Conservation (phyloP, 2,797 vertebrate species). For the Tokudaia muenninki region DNA sequence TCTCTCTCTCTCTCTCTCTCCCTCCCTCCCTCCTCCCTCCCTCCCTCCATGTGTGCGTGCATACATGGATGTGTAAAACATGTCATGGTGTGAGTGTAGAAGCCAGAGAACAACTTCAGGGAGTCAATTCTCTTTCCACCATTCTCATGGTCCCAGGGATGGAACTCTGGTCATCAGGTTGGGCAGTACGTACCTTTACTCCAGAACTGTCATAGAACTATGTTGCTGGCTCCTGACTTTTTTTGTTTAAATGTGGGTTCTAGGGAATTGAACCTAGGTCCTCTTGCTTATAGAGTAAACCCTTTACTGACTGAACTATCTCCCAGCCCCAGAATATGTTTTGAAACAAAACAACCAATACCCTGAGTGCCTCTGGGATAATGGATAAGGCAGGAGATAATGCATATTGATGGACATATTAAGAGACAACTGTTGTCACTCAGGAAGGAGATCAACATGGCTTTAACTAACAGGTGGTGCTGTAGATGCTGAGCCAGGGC, state of each 20-base stretch:
- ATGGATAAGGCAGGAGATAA: background rate
- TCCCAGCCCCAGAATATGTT: slow-evolving; percentile 16
- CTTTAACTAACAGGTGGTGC: background rate
- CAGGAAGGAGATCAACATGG: background rate
- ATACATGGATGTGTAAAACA: background rate
- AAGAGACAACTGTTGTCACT: background rate
- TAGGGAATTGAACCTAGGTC: background rate
- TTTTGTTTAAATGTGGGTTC: background rate
- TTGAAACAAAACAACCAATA: slow-evolving; percentile 25
- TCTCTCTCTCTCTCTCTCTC: background rate
- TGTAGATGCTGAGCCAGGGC: background rate
- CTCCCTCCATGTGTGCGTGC: rapidly evolving
- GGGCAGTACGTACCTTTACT: background rate
- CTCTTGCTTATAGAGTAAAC: background rate
- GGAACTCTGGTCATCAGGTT: background rate
- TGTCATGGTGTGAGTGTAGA: background rate
- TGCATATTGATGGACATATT: background rate
- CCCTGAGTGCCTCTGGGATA: background rate
- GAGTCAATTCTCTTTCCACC: background rate
- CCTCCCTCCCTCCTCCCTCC: too few species aligned
- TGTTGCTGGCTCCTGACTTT: background rate
- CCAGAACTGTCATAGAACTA: background rate
- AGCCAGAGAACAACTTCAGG: background rate
- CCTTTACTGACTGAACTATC: background rate
- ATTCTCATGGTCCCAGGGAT: background rate